Percentiles rank a stretch among this genome's conserved stretches.
phyloP scores from a whole-genome alignment of 2,888 invertebrate genomes.

The Hirtodrosophila duncani region DNA sequence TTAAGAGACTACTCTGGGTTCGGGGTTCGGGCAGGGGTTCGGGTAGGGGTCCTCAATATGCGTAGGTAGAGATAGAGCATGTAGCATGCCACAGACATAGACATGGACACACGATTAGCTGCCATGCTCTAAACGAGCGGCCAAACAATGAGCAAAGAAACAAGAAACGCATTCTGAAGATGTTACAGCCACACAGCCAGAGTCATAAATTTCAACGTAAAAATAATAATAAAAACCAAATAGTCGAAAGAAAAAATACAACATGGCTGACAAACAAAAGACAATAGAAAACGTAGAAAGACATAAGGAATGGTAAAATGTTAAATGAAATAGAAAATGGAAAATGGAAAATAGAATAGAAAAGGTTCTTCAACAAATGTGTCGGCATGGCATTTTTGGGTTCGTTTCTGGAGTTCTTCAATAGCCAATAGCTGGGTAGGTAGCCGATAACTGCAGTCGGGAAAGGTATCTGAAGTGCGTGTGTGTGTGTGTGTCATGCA shows the following conservation, averaged over 20 bases:
- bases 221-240: constrained; percentile 67
- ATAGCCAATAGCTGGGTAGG: too few species aligned
- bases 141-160: constrained; percentile 59
- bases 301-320: neutral
- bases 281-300: constrained; percentile 16
- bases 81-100: constrained; percentile 35
- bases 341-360: constrained; percentile 24
- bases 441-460: too few species aligned
- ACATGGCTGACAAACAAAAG: constrained; percentile 30
- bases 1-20: too few species aligned
- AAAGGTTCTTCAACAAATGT: too few species aligned
- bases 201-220: constrained; percentile 63
- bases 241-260: constrained; percentile 52
- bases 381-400: too few species aligned
- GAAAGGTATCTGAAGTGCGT: too few species aligned
- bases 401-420: too few species aligned
- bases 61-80: constrained; percentile 37
- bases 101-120: constrained; percentile 45
- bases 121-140: constrained; percentile 47
- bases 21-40: too few species aligned
- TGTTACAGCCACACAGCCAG: constrained; percentile 51
- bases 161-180: constrained; percentile 62
- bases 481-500: too few species aligned
- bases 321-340: constrained; percentile 1
- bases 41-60: constrained; percentile 16